A percentile compares a stretch with the other conserved stretches of the same genome.
Evolutionary conservation across 53 echinoderm and acorn worm genomes (phyloP).

Genomic region (Stichopus horrens): DNA sequence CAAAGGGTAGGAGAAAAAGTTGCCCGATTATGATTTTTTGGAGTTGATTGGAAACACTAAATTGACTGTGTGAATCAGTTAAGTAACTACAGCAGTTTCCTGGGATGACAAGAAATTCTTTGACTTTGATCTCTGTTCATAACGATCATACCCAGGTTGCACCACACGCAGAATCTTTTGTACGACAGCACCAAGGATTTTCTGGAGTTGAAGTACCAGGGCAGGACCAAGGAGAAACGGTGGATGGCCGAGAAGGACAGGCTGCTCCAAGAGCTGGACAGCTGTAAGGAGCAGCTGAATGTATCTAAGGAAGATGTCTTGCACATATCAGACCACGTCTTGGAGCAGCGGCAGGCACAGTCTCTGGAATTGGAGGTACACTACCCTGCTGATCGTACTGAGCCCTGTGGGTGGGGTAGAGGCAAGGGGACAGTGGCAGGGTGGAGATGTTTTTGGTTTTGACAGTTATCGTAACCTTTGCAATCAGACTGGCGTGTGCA

Average conservation of each 20-base stretch:
- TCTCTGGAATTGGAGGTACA: conserved; percentile 89
- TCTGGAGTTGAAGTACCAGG: conserved; percentile 90
- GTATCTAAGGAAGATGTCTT: conserved; percentile 88
- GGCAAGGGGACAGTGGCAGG: neutral
- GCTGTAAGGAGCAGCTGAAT: conserved; percentile 89
- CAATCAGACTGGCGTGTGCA: neutral
- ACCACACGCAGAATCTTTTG: conserved; percentile 89
- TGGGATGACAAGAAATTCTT: no score
- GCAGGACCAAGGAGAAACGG: conserved; percentile 73
- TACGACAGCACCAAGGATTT: conserved; percentile 97
- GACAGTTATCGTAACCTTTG: neutral
- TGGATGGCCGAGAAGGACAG: conserved; percentile 99
- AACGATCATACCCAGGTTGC: conserved; percentile 55
- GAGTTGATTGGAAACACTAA: no score
- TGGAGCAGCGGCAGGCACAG: conserved; percentile 84
- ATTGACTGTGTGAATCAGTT: no score
- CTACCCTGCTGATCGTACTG: neutral
- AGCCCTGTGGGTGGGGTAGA: neutral
- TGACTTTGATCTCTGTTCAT: no score
- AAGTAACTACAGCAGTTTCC: no score
- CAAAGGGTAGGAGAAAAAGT: no score
- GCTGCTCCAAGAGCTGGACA: conserved; percentile 83
- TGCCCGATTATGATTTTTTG: no score
- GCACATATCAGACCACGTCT: conserved; percentile 73
- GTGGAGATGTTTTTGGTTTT: neutral